Evolutionary conservation across 1,140 invertebrate genomes (phyloP), one percentile per base, ranked within the genome.

Genomic region (Platyura marginata): DNA sequence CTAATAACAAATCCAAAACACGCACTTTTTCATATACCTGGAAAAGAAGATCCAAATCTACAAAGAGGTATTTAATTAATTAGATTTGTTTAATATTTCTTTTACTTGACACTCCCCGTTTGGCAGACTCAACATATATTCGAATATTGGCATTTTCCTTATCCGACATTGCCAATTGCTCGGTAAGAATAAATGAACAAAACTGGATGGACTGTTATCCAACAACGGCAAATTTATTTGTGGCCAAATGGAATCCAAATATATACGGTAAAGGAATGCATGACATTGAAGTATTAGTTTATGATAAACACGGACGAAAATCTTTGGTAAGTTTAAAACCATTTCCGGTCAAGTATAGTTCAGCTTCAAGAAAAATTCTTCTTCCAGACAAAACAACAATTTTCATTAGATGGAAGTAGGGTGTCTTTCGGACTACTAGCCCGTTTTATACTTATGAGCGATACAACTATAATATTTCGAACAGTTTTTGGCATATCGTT

Each of bases 1-100:
- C 58, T 93, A 47, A 70, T 93, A 8, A 91, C 88, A 22, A 93
- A 92, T 70, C 89, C 90, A 35, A 93, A 92, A 65, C 70, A 87
- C 65, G 75, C 79, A 35, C 59, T 75, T 42, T 87, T 77, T 60
- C 50, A 65, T 15, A 74, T 88, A 62, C 77, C 79, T 9, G 58
- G 64, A 6, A 75, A 77, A 56, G 87, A 92, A 63, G 81, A 84
- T 33, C 46, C 78, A 25, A 54, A 77, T 43, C 64, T 73, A 46
- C 75, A 87, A 29, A 51, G 55, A n/a, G 36, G 36, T 38, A 19
- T 8, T 4, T 4, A 18, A 38, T 21, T 4, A 38, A 18, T n/a
- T 6, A 21, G 5, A 18, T 38, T 38, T 18, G 11, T 11, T 38
- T 6, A 36, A 5, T 36, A 36, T 36, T 18, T 6, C 10, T 36